phyloP scores from a whole-genome alignment of 2,113 vertebrate genomes.

The Raja brachyura region DNA sequence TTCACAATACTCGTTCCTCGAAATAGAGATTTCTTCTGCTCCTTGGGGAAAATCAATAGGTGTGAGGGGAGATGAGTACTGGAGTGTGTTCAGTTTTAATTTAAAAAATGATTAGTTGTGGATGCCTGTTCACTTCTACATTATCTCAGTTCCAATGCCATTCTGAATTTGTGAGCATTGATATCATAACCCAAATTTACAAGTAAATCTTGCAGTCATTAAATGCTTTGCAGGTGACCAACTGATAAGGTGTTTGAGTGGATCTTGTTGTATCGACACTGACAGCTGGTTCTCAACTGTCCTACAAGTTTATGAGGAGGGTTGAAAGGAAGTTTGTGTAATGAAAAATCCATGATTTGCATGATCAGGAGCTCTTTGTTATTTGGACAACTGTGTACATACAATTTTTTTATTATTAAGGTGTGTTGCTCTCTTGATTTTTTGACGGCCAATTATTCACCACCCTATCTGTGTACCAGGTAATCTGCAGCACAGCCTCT shows the following conservation, averaged over 20 bases:
- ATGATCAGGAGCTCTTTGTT: neutral
- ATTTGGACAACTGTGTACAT: neutral
- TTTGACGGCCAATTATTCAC: neutral
- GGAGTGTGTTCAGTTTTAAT: neutral
- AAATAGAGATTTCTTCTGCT: conserved; percentile 11
- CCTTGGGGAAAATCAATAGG: neutral
- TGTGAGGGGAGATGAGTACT: neutral
- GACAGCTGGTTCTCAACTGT: neutral
- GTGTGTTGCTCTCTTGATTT: neutral
- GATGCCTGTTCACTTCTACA: neutral
- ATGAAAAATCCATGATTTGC: neutral
- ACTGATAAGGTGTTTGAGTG: neutral
- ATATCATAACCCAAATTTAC: neutral
- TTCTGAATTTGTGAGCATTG: neutral
- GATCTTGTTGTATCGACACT: too few species aligned
- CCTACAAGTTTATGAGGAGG: neutral
- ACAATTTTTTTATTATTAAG: too few species aligned
- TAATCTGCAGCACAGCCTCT: neutral
- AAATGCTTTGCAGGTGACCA: neutral
- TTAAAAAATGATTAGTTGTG: neutral
- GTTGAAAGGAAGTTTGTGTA: neutral
- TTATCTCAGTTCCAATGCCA: neutral
- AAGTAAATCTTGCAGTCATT: too few species aligned
- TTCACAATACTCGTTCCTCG: conserved; percentile 35
- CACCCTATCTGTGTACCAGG: neutral